Evolutionary conservation across 30 jellyfish, hydroid and myxozoan genomes (phyloP), one percentile per base, ranked within the genome.

Genomic region (Aurelia sp.): DNA sequence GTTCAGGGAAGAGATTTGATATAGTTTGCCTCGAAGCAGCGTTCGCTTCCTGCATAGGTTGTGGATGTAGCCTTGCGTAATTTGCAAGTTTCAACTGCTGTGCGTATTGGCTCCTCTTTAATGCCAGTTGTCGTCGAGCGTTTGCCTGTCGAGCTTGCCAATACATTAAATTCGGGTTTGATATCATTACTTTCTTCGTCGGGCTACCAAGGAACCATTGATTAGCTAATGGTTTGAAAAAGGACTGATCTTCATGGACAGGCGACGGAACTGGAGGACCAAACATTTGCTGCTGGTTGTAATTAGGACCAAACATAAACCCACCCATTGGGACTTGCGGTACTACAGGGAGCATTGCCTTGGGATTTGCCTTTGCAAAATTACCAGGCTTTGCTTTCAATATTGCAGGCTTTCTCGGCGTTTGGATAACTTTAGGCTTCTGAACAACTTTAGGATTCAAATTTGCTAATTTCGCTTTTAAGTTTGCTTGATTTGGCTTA

Each of bases 131-230:
- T 7, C 30, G 69, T 22, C 30, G 19, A 0, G 41, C 51, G 6
- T 23, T 20, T 12, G 33, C 52, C 50, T 78, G 89, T 17, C 66
- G 89, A 13, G 31, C 23, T 44, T 62, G 47, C 27, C 65, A 41
- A 18, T 78, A 21, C 40, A 27, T 50, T 9, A 33, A 18, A 15
- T 70, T 23, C 10, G 93, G 73, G 37, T 71, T 62, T 10, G 87
- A 9, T 5, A 57, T 63, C 13, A 47, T 9, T 31, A 72, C 53
- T 33, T 71, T 72, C 57, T 81, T 81, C 11, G 84, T 51, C 8
- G 86, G 82, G 52, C 27, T 71, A 40, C 93, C 66, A 13, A 48
- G 4, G 13, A 57, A 17, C 85, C 70, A 82, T 12, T 40, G 79
- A 60, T 70, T 70, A 1, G 64, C 44, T n/a, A 60, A 35, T 11